Base-by-base conservation (phyloP, 2,888 invertebrate species). In the Mythimna lalbum region DNA sequence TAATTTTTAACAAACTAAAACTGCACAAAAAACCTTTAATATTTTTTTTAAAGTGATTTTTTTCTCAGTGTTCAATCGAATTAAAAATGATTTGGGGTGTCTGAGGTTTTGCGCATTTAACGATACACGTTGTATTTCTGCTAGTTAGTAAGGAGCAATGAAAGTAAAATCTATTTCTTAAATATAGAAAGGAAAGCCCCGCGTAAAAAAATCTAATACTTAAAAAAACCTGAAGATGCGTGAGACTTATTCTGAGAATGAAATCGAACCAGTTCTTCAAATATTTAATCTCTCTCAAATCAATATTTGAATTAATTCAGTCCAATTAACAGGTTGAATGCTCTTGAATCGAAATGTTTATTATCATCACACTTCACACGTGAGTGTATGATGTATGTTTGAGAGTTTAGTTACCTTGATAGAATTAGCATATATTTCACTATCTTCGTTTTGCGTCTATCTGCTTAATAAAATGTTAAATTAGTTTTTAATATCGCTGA, bases 281-380 rank as follows among this genome's bases (percentile, higher is more conserved):
- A 60, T 65, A 63, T 71, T 76, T 62, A 50, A 53, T 66, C 53
- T 50, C 64, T 63, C 65, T 72, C 17, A 62, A 68, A 60, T 55
- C 55, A 75, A 78, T 70, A 70, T 73, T 75, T 67, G 50, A 63
- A 73, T 62, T 43, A 23, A 69, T 63, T 75, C 36, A 61, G 21
- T 60, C 64, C 43, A 61, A 68, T 66, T 75, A 81, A 27, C 63
- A 52, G 31, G 50, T 71, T 78, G n/a, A 43, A 69, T 65, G 67
- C 27, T 55, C 55, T 56, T 49, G 43, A 67, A 73, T 82, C 55
- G 64, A 55, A 70, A 79, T 76, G 59, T 82, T 74, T 70, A 53
- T 60, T 70, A 53, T 60, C 39, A 62, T 49, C 33, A 23, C 31
- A 55, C 65, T 53, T 61, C 17, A 14, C 61, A 31, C 47, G 14